Evolutionary conservation across 37 sponge, comb jelly and placozoan genomes (phyloP).

Genomic region (Dysidea cf. avara): DNA sequence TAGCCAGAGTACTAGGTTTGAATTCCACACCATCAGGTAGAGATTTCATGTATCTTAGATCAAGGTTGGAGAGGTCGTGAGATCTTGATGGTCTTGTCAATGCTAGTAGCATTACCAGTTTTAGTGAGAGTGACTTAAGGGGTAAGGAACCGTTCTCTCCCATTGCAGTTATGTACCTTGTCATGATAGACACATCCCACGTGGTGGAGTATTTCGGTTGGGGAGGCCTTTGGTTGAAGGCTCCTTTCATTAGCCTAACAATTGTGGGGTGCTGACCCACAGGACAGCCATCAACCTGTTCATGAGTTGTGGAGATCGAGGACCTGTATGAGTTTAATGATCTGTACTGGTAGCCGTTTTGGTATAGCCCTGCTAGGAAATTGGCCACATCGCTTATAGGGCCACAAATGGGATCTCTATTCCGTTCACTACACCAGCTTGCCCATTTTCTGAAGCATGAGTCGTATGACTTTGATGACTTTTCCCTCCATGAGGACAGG

Average conservation of each 20-base stretch:
- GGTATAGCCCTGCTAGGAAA: conserved; percentile 23
- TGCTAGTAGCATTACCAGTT: conserved; percentile 34
- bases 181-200: conserved; percentile 23
- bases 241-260: conserved; percentile 11
- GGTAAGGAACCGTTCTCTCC: conserved; percentile 13
- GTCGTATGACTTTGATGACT: conserved; percentile 14
- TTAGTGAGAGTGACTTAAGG: conserved; percentile 19
- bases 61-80: conserved; percentile 1
- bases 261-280: conserved; percentile 42
- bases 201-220: conserved; percentile 9
- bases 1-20: conserved; percentile 20
- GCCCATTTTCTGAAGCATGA: conserved; percentile 4
- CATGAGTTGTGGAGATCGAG: conserved; percentile 38
- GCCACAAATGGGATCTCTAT: conserved; percentile 37
- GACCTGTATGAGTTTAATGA: conserved; percentile 42
- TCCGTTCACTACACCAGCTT: conserved; percentile 20
- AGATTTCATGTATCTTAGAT: background rate
- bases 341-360: conserved; percentile 22
- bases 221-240: conserved; percentile 37
- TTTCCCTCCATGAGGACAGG: conserved; percentile 13
- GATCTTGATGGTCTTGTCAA: conserved; percentile 13
- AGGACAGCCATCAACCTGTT: conserved; percentile 26
- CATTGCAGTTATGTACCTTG: background rate
- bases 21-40: conserved; percentile 39
- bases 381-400: conserved; percentile 24